Base-by-base conservation (phyloP, 2,113 vertebrate species). In the Cheirogaleus medius region DNA sequence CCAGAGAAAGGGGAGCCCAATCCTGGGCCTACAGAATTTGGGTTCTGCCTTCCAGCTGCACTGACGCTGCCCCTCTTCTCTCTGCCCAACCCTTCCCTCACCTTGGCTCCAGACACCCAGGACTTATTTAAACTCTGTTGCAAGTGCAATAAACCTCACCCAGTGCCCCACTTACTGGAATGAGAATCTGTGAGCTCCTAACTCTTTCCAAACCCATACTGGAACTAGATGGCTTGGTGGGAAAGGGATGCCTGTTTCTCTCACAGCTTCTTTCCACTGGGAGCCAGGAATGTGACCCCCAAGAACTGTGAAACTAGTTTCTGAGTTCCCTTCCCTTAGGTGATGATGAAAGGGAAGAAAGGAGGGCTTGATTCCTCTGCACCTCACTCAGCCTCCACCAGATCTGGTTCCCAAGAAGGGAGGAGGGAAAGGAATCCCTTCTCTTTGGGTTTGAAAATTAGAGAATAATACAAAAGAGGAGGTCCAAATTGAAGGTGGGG, bases 81-180 rank as follows among this genome's bases (percentile, higher is more conserved):
- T 93, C 44, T 47, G 20, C 54, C 89, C 74, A 39, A 0, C 60
- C 93, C 54, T 42, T 34, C 93, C 91, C 58, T 77, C 95, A 14
- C 86, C 90, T 97, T 21, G 8, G 86, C 97, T 90, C 97, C 87
- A 39, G 93, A 95, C 73, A 58, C 95, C 91, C 68, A n/a, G 94
- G 92, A 97, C 96, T 98, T 98, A 98, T 98, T 98, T 98, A 98
- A 98, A 98, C 97, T 98, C 96, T 98, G 97, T 98, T 98, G 98
- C 98, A 98, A 98, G 98, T 98, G 98, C 98, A 98, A 98, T 98
- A 98, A 98, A 98, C 97, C 97, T 96, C 27, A 95, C 97, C 97
- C 94, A 84, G 94, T 90, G 93, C 85, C 90, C 90, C 96, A 96
- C 69, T 94, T 94, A 97, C 60, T 91, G 84, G 83, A 96, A 87